Percentiles rank a stretch among this genome's conserved stretches.
phyloP scores from a whole-genome alignment of 2,797 vertebrate genomes.

The Rhinogobio ventralis region DNA sequence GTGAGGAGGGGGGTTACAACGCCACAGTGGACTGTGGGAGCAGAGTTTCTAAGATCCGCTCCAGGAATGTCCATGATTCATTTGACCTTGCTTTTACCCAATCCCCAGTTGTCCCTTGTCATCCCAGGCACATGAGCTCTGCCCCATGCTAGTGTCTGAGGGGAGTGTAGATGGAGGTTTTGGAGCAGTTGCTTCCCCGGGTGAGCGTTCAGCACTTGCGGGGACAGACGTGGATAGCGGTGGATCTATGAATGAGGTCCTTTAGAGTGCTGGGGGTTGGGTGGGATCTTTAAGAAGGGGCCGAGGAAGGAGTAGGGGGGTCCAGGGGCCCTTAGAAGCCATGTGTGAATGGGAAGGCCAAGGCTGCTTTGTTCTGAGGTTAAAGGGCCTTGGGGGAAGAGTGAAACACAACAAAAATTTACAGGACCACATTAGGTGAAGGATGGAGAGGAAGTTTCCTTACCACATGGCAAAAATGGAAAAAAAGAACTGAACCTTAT shows the following conservation, averaged over 20 bases:
- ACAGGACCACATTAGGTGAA: slow-evolving; percentile 40
- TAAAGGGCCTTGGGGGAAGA: slow-evolving; percentile 38
- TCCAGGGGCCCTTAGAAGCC: slow-evolving; percentile 55
- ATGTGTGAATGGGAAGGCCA: slow-evolving; percentile 60
- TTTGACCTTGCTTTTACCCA: slow-evolving; percentile 57
- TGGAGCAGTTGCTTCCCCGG: slow-evolving; percentile 19
- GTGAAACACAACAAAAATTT: slow-evolving; percentile 44
- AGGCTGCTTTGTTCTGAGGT: slow-evolving; percentile 58
- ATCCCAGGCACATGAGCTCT: slow-evolving; percentile 1
- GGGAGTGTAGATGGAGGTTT: slow-evolving; percentile 33
- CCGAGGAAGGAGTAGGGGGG: slow-evolving; percentile 43
- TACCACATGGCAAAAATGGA: neutral
- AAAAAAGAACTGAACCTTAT: slow-evolving; percentile 8
- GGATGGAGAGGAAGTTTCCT: slow-evolving; percentile 27
- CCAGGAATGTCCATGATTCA: slow-evolving; percentile 63
- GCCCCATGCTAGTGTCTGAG: slow-evolving; percentile 33
- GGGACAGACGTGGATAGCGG: slow-evolving; percentile 21
- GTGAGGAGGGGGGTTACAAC: slow-evolving; percentile 14
- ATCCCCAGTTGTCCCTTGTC: slow-evolving; percentile 33
- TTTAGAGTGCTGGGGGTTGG: slow-evolving; percentile 57
- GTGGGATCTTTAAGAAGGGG: slow-evolving; percentile 50
- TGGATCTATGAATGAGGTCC: slow-evolving; percentile 58
- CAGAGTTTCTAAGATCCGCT: slow-evolving; percentile 63
- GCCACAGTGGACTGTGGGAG: slow-evolving; percentile 53
- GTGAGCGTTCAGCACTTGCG: slow-evolving; percentile 8